phyloP scores from a whole-genome alignment of 2,888 invertebrate species.

The Palloptera scutellata region DNA sequence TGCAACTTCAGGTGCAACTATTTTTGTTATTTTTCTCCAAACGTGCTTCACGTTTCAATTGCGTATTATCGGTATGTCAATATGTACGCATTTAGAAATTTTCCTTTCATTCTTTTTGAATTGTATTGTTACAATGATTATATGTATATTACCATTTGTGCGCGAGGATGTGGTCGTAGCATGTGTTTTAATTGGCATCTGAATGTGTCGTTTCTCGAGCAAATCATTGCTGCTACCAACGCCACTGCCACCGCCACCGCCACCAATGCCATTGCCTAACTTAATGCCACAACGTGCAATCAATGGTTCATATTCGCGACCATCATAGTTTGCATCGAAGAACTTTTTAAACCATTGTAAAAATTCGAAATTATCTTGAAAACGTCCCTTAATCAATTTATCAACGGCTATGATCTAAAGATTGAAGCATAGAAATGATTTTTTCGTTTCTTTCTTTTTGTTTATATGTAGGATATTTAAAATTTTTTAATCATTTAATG shows the following conservation, averaged over 20 bases:
- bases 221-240: constrained; percentile 64
- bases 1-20: background rate
- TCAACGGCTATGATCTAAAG: constrained; percentile 97
- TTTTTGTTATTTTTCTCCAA: background rate
- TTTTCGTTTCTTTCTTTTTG: constrained; percentile 26
- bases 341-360: constrained; percentile 99
- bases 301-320: constrained; percentile 92
- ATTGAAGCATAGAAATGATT: constrained; percentile 31
- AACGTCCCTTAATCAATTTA: constrained; percentile 97
- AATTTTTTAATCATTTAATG: no score
- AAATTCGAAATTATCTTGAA: constrained; percentile 99
- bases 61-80: no score
- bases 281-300: constrained; percentile 85
- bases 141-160: constrained; percentile 36
- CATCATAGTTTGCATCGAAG: constrained; percentile 99
- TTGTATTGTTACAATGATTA: background rate
- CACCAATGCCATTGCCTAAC: constrained; percentile 75
- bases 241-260: constrained; percentile 70
- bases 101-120: constrained; percentile 8
- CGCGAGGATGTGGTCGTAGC: constrained; percentile 36
- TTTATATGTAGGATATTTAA: constrained; percentile 23
- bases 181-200: constrained; percentile 50
- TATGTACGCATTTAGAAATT: no score
- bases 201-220: constrained; percentile 58
- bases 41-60: constrained; percentile 30